These are phyloP conservation scores for Phania funesta DNA, from an alignment of 2,888 invertebrate species.

Conservation along the genomic window DNA sequence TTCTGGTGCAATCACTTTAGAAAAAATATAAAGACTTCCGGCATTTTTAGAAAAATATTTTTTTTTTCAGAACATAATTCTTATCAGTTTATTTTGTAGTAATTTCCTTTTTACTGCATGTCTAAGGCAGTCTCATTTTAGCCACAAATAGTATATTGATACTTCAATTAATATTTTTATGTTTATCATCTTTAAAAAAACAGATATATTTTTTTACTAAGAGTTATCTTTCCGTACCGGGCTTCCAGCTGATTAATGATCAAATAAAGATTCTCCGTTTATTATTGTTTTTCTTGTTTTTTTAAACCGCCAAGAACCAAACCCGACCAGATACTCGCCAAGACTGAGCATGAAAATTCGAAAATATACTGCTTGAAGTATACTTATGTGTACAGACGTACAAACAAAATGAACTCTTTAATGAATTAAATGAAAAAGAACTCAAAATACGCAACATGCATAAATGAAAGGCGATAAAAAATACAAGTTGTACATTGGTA, in stretches of 20 bases:
- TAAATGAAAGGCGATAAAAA: slow-evolving; percentile 63
- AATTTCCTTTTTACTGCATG: slow-evolving; percentile 42
- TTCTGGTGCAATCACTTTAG: slow-evolving; percentile 36
- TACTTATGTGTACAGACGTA: slow-evolving; percentile 5
- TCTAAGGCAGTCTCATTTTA: slow-evolving; percentile 2
- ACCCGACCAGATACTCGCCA: slow-evolving; percentile 65
- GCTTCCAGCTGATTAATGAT: not conserved
- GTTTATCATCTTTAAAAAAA: not conserved
- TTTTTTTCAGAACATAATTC: slow-evolving; percentile 8
- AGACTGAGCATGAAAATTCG: slow-evolving; percentile 67
- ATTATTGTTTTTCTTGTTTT: not conserved
- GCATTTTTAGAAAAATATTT: slow-evolving; percentile 40
- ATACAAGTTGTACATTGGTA: slow-evolving; percentile 36
- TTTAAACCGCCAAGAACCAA: slow-evolving; percentile 59
- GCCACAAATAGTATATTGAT: not conserved
- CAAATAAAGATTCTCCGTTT: slow-evolving; percentile 33
- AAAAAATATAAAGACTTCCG: slow-evolving; percentile 27
- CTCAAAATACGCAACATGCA: slow-evolving; percentile 41
- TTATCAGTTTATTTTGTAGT: slow-evolving; percentile 49
- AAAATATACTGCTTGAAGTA: slow-evolving; percentile 44
- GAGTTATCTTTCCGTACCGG: slow-evolving; percentile 26
- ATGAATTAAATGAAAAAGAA: slow-evolving; percentile 36
- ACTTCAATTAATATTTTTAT: not conserved
- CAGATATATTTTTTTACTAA: not conserved
- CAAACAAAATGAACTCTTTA: slow-evolving; percentile 19